phyloP scores from a whole-genome alignment of 92 coral and sea anemone genomes.

The Phenganax stokvisi region DNA sequence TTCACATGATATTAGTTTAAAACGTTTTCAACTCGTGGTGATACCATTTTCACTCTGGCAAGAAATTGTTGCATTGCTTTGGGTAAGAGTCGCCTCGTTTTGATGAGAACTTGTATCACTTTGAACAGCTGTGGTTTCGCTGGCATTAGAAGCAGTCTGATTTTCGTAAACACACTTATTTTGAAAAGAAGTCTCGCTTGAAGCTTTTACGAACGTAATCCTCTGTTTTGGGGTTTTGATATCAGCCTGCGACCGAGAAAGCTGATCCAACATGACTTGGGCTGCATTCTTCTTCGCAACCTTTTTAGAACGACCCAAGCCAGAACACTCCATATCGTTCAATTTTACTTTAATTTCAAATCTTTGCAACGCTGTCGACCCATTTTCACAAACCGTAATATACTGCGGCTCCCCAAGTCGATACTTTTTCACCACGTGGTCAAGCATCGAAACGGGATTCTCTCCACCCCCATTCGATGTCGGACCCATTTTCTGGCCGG shows the following conservation, averaged over 20 bases:
- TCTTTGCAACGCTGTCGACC: slow-evolving; percentile 22
- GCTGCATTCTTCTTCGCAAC: slow-evolving; percentile 33
- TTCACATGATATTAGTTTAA: too few relatives aligned
- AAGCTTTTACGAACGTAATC: slow-evolving; percentile 26
- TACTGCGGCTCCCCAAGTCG: slow-evolving; percentile 24
- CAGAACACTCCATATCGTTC: slow-evolving; percentile 23
- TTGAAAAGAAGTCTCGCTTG: background rate
- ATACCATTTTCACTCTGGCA: too few relatives aligned
- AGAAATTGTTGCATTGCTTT: too few relatives aligned
- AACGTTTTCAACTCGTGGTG: too few relatives aligned
- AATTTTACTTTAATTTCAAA: slow-evolving; percentile 36
- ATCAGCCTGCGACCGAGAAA: slow-evolving; percentile 4
- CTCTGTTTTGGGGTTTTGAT: slow-evolving; percentile 23
- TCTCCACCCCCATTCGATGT: background rate
- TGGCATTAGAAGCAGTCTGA: background rate
- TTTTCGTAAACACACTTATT: too few relatives aligned
- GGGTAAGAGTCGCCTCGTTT: too few relatives aligned
- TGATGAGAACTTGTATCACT: too few relatives aligned
- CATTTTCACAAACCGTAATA: slow-evolving; percentile 14
- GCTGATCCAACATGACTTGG: slow-evolving; percentile 37
- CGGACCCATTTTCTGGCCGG: background rate
- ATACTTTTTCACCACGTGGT: slow-evolving; percentile 15
- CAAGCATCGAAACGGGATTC: slow-evolving; percentile 13
- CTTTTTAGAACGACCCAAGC: slow-evolving; percentile 32
- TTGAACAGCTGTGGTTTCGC: background rate